These are phyloP conservation scores for Andricus quercusramuli DNA, from an alignment of 2,888 invertebrate species.

Conservation along the genomic window DNA sequence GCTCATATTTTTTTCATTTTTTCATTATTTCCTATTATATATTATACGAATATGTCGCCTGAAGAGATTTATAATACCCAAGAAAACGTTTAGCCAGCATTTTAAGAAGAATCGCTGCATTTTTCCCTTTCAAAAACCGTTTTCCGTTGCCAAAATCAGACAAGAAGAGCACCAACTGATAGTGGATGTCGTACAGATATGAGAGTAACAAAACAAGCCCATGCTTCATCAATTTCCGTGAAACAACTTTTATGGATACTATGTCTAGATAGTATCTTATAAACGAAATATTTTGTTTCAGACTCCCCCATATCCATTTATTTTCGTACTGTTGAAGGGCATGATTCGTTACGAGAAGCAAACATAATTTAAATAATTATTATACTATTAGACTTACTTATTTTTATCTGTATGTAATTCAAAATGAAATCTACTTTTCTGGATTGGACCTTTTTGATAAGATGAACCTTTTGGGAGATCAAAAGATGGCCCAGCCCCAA, in stretches of 20 bases:
- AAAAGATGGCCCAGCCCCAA: background rate
- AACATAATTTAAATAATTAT: background rate
- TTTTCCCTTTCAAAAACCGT: constrained; percentile 1
- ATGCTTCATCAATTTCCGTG: background rate
- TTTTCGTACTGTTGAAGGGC: background rate
- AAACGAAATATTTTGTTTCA: background rate
- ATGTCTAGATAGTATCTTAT: background rate
- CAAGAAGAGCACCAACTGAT: constrained; percentile 6
- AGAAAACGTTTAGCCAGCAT: background rate
- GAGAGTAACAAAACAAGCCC: background rate
- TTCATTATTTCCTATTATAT: background rate
- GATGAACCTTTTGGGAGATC: constrained; percentile 2
- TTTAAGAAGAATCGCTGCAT: background rate
- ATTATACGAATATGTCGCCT: background rate
- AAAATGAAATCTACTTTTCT: background rate
- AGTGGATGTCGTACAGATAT: background rate
- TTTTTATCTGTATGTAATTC: background rate
- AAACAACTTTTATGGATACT: background rate
- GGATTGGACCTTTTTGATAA: background rate
- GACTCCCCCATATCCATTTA: background rate
- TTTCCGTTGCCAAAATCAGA: constrained; percentile 7
- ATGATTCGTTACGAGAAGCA: background rate
- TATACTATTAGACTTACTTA: background rate
- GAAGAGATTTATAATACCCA: background rate
- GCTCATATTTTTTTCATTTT: background rate